Evolutionary conservation across 64 coral and sea anemone species (phyloP), one percentile per base, ranked within the genome.

Genomic region (Stichodactyla helianthus): DNA sequence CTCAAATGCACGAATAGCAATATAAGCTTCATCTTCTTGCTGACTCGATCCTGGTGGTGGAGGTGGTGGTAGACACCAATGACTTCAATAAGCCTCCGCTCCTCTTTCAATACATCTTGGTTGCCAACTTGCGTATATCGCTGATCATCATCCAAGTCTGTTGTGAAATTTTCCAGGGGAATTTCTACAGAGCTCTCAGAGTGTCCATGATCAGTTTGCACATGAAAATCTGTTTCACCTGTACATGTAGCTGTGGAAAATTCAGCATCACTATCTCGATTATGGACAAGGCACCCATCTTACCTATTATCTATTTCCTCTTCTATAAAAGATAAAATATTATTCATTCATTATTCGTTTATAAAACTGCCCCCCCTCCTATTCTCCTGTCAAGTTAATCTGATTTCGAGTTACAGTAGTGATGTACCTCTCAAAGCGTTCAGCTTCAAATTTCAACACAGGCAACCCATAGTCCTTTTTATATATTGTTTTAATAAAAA

Each of bases 61-160:
- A n/a, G n/a, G n/a, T n/a, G n/a, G n/a, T n/a, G n/a, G n/a, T n/a
- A n/a, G 51, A 79, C 86, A 51, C 53, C 55, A 58, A 88, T 58
- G 12, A 79, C 86, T 80, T 76, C 86, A 76, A 19, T 6, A 44
- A 87, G 70, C 51, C 86, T 74, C 16, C 64, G 16, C 22, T 87
- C 86, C 20, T 54, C 86, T 55, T 77, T 27, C 54, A 57, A 57
- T 22, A 83, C 22, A 14, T 53, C 10, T 83, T 52, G 51, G 52
- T 54, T 83, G 6, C 80, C 31, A 22, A 28, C 31, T 16, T n/a
- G 12, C 44, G 31, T 44, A 14, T n/a, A 52, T 44, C n/a, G 27
- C 7, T 20, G 6, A 2, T 83, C 80, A 53, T 83, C 80, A 54
- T 7, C 51, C 4, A 9, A 52, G 13, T 83, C 80, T 5, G 7